phyloP scores from a whole-genome alignment of 1,140 invertebrate species.

The Penaeus vannamei region DNA sequence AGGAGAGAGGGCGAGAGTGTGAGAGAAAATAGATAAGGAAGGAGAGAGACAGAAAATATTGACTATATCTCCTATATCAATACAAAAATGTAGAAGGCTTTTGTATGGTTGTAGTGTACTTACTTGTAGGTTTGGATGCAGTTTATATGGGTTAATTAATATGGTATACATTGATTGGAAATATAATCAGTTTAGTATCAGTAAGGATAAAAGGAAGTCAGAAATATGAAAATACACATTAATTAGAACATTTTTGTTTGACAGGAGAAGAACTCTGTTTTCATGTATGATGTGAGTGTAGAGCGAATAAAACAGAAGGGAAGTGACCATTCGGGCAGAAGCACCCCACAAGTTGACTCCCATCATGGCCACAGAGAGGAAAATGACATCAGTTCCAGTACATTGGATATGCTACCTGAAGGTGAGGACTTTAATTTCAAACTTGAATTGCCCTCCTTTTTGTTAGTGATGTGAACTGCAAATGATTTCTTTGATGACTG shows the following conservation, averaged over 20 bases:
- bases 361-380: neutral
- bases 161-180: no score
- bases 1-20: no score
- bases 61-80: no score
- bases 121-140: no score
- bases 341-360: neutral
- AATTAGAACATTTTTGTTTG: neutral
- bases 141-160: no score
- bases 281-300: slow-evolving; percentile 12
- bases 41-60: no score
- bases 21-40: no score
- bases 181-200: no score
- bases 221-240: no score
- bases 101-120: no score
- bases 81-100: no score
- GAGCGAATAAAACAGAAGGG: slow-evolving; percentile 27
- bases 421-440: neutral
- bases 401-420: slow-evolving; percentile 1
- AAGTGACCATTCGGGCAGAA: slow-evolving; percentile 2
- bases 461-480: neutral
- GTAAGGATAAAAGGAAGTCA: no score
- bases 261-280: neutral
- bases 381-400: neutral
- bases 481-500: neutral
- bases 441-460: neutral